Evolutionary conservation across 2,888 invertebrate genomes (phyloP).

Genomic region (Halocaridina rubra): DNA sequence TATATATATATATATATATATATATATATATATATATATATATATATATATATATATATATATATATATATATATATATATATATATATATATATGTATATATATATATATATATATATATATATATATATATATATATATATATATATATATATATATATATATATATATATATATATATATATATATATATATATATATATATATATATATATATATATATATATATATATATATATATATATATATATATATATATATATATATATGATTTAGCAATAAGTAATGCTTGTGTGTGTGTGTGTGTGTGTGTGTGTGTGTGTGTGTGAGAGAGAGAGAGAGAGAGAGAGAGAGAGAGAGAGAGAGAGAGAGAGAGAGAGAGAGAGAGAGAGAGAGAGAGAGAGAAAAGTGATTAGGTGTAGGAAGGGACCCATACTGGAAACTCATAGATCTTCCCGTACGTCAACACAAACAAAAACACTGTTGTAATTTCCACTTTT

Average conservation of each 20-base stretch:
- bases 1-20: constrained; percentile 8
- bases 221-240: neutral
- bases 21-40: constrained; percentile 6
- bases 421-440: no score
- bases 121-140: neutral
- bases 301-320: no score
- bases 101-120: neutral
- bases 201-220: constrained; percentile 4
- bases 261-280: neutral
- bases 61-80: constrained; percentile 8
- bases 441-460: no score
- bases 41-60: constrained; percentile 8
- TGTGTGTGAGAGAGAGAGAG: no score
- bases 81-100: neutral
- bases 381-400: no score
- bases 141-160: constrained; percentile 8
- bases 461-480: no score
- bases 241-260: neutral
- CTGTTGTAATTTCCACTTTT: no score
- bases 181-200: constrained; percentile 8
- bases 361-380: no score
- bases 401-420: no score
- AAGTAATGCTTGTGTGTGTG: neutral
- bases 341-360: no score
- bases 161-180: constrained; percentile 4